Percentiles rank a stretch among this genome's conserved stretches.
These are phyloP conservation scores for Philopedon plagiatum DNA, from an alignment of 2,888 invertebrate species.

Conservation along the genomic window DNA sequence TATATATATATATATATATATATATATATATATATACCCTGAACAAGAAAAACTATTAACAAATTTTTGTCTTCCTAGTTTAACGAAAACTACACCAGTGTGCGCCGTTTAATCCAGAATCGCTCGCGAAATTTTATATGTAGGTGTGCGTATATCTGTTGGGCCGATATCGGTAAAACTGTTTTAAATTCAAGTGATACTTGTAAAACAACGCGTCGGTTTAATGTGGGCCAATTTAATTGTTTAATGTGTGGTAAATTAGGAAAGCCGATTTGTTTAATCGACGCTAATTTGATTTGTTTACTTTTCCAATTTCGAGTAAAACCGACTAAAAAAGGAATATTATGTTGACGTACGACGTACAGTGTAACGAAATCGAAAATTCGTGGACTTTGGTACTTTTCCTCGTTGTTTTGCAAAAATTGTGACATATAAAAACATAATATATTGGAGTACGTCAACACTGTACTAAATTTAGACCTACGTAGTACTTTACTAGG, in stretches of 20 bases:
- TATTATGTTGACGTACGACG: too few species aligned
- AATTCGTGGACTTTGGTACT: too few species aligned
- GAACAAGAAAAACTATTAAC: too few species aligned
- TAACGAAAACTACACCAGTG: not conserved
- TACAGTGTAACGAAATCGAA: too few species aligned
- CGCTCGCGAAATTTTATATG: conserved; percentile 30
- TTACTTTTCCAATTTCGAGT: conserved; percentile 19
- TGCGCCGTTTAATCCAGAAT: conserved; percentile 25
- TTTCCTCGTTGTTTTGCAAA: too few species aligned
- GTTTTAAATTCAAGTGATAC: conserved; percentile 46
- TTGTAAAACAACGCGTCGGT: conserved; percentile 40
- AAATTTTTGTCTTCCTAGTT: too few species aligned
- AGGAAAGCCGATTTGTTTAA: conserved; percentile 34
- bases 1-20: too few species aligned
- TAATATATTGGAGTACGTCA: too few species aligned
- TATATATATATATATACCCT: too few species aligned
- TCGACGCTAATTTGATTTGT: conserved; percentile 26
- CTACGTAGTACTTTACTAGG: too few species aligned
- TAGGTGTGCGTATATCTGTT: not conserved
- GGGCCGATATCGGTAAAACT: conserved; percentile 19
- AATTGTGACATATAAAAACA: too few species aligned
- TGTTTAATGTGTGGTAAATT: conserved; percentile 43
- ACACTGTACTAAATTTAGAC: too few species aligned
- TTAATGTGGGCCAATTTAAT: conserved; percentile 29
- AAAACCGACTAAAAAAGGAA: conserved; percentile 2